phyloP scores from a whole-genome alignment of 2,888 invertebrate genomes.

The Ferdinandea cuprea region DNA sequence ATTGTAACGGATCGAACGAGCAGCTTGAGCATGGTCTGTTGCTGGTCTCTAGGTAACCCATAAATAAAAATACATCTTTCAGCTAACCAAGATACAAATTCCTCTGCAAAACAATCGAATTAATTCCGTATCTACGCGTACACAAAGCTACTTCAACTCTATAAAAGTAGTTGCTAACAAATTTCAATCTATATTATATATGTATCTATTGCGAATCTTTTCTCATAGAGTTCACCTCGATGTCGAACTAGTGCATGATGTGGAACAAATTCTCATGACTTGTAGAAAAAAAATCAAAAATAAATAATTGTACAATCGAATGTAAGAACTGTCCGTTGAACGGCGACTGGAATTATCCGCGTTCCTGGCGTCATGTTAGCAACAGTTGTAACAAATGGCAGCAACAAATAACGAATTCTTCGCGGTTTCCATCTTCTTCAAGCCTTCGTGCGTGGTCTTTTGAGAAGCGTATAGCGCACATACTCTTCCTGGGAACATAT shows the following conservation, averaged over 20 bases:
- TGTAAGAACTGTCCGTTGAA: slow-evolving; percentile 54
- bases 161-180: slow-evolving; percentile 18
- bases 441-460: slow-evolving; percentile 55
- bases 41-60: slow-evolving; percentile 62
- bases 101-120: slow-evolving; percentile 66
- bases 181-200: slow-evolving; percentile 52
- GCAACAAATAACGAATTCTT: slow-evolving; percentile 62
- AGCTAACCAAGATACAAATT: slow-evolving; percentile 46
- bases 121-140: slow-evolving; percentile 57
- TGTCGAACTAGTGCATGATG: slow-evolving; percentile 65
- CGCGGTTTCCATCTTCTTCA: slow-evolving; percentile 40
- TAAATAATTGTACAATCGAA: slow-evolving; percentile 52
- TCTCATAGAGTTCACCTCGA: slow-evolving; percentile 71
- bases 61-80: slow-evolving; percentile 43
- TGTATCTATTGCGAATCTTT: slow-evolving; percentile 46
- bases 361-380: slow-evolving; percentile 54
- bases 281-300: slow-evolving; percentile 36
- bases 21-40: background rate
- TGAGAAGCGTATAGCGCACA: slow-evolving; percentile 28
- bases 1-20: slow-evolving; percentile 60
- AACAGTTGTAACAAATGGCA: slow-evolving; percentile 55
- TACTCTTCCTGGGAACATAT: slow-evolving; percentile 28
- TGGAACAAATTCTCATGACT: slow-evolving; percentile 56
- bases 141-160: slow-evolving; percentile 14
- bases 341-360: slow-evolving; percentile 61